Base-by-base conservation (phyloP, 2,888 invertebrate genomes). In the Allacma fusca region DNA sequence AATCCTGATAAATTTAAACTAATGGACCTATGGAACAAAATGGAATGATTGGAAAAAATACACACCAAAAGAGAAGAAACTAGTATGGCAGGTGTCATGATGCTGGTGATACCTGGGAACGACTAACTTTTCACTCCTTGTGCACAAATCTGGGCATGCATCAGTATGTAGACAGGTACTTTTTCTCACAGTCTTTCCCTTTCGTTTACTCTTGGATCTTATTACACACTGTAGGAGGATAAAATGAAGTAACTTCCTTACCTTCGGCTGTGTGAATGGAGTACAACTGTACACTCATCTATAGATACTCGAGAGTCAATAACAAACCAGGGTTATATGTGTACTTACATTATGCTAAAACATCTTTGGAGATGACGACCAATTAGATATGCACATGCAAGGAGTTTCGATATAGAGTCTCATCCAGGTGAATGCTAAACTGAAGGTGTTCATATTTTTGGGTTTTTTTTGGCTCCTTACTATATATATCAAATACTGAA, bases 31-130 rank as follows among this genome's bases (percentile, higher is more conserved):
- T 34, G 21, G 16, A n/a, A 62, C 28, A 68, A 68, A 68, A 68
- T 34, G 26, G 13, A 69, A 23, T 69, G 24, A 72, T 50, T 21
- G 28, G 28, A n/a, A 70, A 40, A 40, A 28, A 12, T 13, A 73
- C 73, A 62, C 64, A 73, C 73, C 73, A 73, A 62, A 40, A 73
- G 73, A 64, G 73, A 73, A 73, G 73, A 73, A 62, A 73, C 59
- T 73, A 73, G 40, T 40, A 73, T 73, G 73, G 73, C 64, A 73
- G 64, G 64, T 73, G 73, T 62, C 73, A 73, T 73, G 73, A 73
- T 72, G 57, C n/a, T 72, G 72, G 28, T 59, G 62, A 73, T 34
- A 62, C 64, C 73, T 62, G 59, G 19, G 34, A 62, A 21, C 9
- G 62, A 73, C 73, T 73, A 40, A 62, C 7, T 29, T 19, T 29